Percentiles rank a stretch among this genome's conserved stretches.
phyloP scores from a whole-genome alignment of 1,140 invertebrate genomes.

The Drosophila ercepeae region DNA sequence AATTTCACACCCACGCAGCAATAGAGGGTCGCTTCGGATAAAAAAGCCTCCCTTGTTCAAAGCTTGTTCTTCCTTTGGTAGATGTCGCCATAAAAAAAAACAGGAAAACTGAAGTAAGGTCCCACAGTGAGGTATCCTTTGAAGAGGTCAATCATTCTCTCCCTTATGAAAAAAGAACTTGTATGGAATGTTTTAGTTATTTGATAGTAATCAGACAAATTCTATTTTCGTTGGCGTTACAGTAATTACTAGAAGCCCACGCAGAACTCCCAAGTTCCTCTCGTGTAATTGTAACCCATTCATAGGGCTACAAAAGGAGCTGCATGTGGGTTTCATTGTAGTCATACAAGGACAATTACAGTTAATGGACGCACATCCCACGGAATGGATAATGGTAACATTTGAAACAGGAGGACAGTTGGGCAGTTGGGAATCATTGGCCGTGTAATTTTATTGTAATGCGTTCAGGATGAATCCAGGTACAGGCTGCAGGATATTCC shows the following conservation, averaged over 20 bases:
- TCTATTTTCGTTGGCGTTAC: not conserved
- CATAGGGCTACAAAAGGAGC: not conserved
- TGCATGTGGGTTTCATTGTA: slow-evolving; percentile 27
- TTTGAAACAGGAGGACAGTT: slow-evolving; percentile 11
- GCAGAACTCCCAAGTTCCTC: not conserved
- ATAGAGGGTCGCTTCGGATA: not conserved
- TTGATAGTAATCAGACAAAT: not conserved
- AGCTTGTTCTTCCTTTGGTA: not conserved
- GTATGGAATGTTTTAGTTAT: not conserved
- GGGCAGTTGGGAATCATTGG: not conserved
- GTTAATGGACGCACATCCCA: slow-evolving; percentile 24
- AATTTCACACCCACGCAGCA: slow-evolving; percentile 17
- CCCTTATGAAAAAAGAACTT: not conserved
- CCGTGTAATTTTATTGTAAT: slow-evolving; percentile 1
- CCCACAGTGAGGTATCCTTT: not conserved
- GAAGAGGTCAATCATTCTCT: too few relatives aligned
- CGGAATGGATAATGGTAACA: slow-evolving; percentile 25
- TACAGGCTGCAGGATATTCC: not conserved
- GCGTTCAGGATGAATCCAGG: not conserved
- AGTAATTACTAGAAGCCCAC: not conserved
- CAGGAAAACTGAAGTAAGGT: not conserved
- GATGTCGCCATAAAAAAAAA: not conserved
- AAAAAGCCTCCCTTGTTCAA: not conserved
- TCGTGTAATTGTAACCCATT: slow-evolving; percentile 16
- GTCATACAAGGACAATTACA: slow-evolving; percentile 25